Conservation (phyloP, 2,797 vertebrate genomes). For the Neomorphus geoffroyi region DNA sequence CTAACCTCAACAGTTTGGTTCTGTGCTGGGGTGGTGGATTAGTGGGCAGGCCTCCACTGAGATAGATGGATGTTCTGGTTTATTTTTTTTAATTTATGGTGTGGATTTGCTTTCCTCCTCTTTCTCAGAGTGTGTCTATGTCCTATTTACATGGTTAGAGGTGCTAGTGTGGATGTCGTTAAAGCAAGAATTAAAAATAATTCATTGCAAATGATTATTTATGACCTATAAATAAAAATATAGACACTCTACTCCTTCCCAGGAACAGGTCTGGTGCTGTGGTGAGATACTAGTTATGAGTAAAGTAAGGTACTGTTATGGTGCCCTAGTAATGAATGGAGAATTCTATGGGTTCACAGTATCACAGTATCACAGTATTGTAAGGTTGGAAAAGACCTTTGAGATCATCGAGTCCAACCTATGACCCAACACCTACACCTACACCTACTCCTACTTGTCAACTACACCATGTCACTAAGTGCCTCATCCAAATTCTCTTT, state of each 20-base stretch:
- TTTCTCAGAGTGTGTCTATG: not conserved
- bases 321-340: slow-evolving; percentile 39
- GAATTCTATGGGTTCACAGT: not conserved
- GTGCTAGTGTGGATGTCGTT: not conserved
- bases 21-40: not conserved
- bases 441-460: too few species aligned
- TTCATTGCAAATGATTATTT: not conserved
- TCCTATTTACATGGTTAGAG: not conserved
- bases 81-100: not conserved
- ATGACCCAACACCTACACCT: too few species aligned
- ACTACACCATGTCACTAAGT: too few species aligned
- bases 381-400: too few species aligned
- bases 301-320: slow-evolving; percentile 23
- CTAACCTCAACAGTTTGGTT: not conserved
- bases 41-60: not conserved
- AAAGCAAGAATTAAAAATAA: not conserved
- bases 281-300: slow-evolving; percentile 44
- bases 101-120: not conserved
- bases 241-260: not conserved
- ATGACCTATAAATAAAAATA: not conserved
- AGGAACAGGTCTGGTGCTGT: slow-evolving; percentile 18
- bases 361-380: too few species aligned
- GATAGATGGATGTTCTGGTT: not conserved
- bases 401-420: too few species aligned
- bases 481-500: too few species aligned